Conservation (phyloP, 53 echinoderm and acorn worm species). For the Astropecten irregularis region DNA sequence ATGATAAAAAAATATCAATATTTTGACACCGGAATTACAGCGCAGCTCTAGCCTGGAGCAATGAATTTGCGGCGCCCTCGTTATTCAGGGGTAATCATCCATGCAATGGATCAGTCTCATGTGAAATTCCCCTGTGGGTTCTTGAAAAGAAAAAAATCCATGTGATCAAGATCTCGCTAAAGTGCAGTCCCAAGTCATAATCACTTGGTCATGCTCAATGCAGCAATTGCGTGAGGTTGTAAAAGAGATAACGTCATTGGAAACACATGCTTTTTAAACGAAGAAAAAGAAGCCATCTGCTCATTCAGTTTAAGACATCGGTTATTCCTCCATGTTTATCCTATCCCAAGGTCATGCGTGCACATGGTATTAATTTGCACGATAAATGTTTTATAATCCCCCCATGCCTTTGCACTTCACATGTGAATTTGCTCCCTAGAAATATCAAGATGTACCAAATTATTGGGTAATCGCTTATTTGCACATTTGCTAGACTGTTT, state of each 20-base stretch:
- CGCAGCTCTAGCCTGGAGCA: slow-evolving; percentile 8
- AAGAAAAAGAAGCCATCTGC: no score
- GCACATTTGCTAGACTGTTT: no score
- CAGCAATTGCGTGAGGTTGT: neutral
- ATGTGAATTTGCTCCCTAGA: no score
- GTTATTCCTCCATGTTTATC: no score
- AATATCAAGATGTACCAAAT: no score
- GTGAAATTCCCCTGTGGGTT: neutral
- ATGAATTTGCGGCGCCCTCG: neutral
- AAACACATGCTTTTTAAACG: neutral
- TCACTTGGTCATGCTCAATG: neutral
- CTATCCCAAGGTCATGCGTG: no score
- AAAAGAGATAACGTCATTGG: neutral
- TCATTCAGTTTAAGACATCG: no score
- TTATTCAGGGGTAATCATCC: neutral
- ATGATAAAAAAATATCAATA: neutral
- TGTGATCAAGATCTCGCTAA: neutral
- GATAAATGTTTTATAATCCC: no score
- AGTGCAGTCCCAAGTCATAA: neutral
- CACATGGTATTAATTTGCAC: no score
- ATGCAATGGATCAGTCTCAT: neutral
- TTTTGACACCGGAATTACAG: slow-evolving; percentile 6
- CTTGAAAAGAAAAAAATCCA: neutral
- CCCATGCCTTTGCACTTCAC: no score
- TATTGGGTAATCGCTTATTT: no score